Base-by-base conservation (phyloP, 2,888 invertebrate genomes). In the Noctua janthe region DNA sequence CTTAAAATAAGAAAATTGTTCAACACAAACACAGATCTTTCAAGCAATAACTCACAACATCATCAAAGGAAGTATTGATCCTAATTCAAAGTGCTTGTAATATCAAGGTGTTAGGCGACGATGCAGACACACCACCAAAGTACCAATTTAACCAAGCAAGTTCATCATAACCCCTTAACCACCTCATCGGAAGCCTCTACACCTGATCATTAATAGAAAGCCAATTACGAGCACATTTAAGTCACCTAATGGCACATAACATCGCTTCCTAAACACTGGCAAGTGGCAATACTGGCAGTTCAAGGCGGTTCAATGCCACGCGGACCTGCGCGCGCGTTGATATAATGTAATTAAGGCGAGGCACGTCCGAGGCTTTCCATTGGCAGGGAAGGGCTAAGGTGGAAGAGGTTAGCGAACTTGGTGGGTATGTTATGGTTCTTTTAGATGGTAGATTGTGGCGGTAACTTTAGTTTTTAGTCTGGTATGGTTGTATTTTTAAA, bases 331-430 rank as follows among this genome's bases (percentile, higher is more conserved):
- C 75, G 83, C 82, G 79, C 86, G 87, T 82, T 78, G 88, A 81
- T 90, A 81, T 90, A 86, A 88, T 85, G 83, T 80, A 73, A 91
- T 92, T 91, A 92, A 94, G 84, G 81, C 93, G 66, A 64, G 78
- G 82, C 94, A 94, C 94, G 94, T 93, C 87, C 90, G 87, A 87
- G 89, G 90, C 92, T 92, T 93, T 93, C 91, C 91, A 91, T 82
- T 79, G 71, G 64, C 62, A 71, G n/a, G 69, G 67, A 67, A 80
- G 89, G 81, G 66, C 78, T 87, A 80, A 84, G 83, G 83, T 84
- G 80, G 74, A 54, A 81, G 91, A 91, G 81, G 73, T 75, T 80
- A 79, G 83, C 78, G 87, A 88, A 85, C 82, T 82, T 73, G 6
- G 29, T n/a, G 20, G 11, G 13, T 10, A n/a, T 15, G 43, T 51